Base-by-base conservation (phyloP, 2,888 invertebrate genomes). In the Synergus umbraculus region DNA sequence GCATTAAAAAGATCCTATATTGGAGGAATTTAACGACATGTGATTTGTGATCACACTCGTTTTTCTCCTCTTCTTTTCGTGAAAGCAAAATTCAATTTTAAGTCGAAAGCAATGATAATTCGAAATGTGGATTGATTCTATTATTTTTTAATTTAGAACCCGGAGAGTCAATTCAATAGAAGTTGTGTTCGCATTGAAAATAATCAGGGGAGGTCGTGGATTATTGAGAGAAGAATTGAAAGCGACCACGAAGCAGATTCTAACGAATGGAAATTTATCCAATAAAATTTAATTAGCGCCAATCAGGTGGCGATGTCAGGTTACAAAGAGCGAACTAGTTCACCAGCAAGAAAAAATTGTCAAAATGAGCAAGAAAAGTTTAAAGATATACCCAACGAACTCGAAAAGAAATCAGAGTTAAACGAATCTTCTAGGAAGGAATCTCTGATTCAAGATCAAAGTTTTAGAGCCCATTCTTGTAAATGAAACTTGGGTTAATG, bases 271-370 rank as follows among this genome's bases (percentile, higher is more conserved):
- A 81, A 84, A 84, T 82, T 82, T 78, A 82, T 83, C 73, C 67
- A 76, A 65, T 66, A 76, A 81, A 82, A 86, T 85, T 84, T 81
- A 87, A 88, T 88, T 85, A 84, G 82, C 78, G 82, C 76, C 84
- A 86, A 86, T 87, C 82, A 84, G 81, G 78, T 78, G 65, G 46
- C 4, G 41, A 8, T 66, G 66, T 77, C 37, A 63, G 49, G 29
- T 77, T 65, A 65, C 64, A 41, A 65, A 65, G 67, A 67, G 37
- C 49, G 37, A 69, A 69, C 69, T 69, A 54, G 69, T 54, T 69
- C n/a, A 46, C 9, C 15, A 49, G 29, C 8, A 69, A n/a, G 49
- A 37, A 49, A 69, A 54, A 46, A n/a, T 18, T 4, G 66, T n/a
- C 18, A 66, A 69, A 69, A 69, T 49, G n/a, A n/a, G 2, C 49